phyloP scores from a whole-genome alignment of 2,797 vertebrate genomes.

The Antennarius maculatus region DNA sequence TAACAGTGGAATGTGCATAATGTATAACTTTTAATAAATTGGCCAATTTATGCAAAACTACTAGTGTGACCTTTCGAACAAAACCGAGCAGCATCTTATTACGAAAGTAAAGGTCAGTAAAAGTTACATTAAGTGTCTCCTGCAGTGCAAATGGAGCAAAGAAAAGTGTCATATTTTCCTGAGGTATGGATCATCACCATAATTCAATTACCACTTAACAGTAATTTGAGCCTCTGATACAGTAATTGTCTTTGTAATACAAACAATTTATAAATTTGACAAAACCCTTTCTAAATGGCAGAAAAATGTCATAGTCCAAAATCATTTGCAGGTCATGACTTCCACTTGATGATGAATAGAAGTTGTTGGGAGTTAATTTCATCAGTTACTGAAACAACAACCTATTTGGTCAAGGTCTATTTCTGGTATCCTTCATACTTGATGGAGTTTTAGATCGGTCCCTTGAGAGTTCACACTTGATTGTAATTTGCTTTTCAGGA shows the following conservation, averaged over 20 bases:
- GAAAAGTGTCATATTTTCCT: background rate
- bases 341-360: constrained; percentile 35
- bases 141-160: constrained; percentile 4
- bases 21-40: constrained; percentile 32
- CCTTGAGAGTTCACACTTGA: constrained; percentile 8
- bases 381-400: constrained; percentile 33
- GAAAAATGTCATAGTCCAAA: constrained; percentile 12
- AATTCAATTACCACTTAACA: constrained; percentile 8
- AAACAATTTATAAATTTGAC: constrained; percentile 44
- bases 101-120: constrained; percentile 60
- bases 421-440: constrained; percentile 13
- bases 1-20: constrained; percentile 31
- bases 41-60: constrained; percentile 59
- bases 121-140: constrained; percentile 37
- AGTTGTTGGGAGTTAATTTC: constrained; percentile 36
- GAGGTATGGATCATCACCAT: background rate
- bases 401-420: constrained; percentile 23
- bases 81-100: constrained; percentile 51
- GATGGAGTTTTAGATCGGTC: constrained; percentile 6
- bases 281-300: constrained; percentile 13
- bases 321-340: background rate
- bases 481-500: constrained; percentile 39
- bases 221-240: constrained; percentile 38
- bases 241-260: constrained; percentile 29
- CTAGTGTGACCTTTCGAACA: constrained; percentile 57